Conservation (phyloP, 2,797 vertebrate genomes). For the Chloroceryle amazona region DNA sequence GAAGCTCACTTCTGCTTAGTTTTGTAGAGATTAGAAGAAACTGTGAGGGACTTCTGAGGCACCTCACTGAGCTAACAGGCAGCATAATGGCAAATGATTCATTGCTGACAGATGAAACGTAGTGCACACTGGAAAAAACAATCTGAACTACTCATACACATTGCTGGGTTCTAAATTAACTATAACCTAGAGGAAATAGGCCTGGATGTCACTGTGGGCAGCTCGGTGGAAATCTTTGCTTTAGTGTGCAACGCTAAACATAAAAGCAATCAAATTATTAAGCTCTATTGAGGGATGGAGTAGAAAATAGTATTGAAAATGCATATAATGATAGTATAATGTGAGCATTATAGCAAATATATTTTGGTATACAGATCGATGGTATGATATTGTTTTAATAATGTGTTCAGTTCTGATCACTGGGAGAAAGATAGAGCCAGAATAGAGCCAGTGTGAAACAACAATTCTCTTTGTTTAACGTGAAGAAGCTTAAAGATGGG, state of each 20-base stretch:
- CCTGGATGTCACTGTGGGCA: slow-evolving; percentile 21
- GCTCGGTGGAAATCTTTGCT: neutral
- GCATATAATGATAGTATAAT: neutral
- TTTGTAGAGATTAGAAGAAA: slow-evolving; percentile 24
- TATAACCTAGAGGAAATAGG: slow-evolving; percentile 45
- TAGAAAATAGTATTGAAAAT: slow-evolving; percentile 33
- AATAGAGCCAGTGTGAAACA: neutral
- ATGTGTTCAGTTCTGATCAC: neutral
- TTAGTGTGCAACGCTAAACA: neutral
- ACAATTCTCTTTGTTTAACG: neutral
- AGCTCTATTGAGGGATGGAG: neutral
- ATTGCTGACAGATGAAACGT: slow-evolving; percentile 48
- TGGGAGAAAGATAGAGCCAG: neutral
- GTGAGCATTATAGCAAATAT: neutral
- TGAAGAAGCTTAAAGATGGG: neutral
- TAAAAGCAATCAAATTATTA: slow-evolving; percentile 24
- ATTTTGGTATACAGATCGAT: neutral
- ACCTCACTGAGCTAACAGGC: slow-evolving; percentile 45
- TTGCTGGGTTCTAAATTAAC: slow-evolving; percentile 58
- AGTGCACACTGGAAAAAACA: neutral
- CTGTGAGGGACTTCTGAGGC: slow-evolving; percentile 13
- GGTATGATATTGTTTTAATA: neutral
- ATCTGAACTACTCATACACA: slow-evolving; percentile 40
- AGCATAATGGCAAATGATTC: slow-evolving; percentile 37
- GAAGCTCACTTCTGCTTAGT: neutral